Percentiles rank a stretch among this genome's conserved stretches.
phyloP scores from a whole-genome alignment of 2,113 vertebrate species.

The Larimichthys crocea region DNA sequence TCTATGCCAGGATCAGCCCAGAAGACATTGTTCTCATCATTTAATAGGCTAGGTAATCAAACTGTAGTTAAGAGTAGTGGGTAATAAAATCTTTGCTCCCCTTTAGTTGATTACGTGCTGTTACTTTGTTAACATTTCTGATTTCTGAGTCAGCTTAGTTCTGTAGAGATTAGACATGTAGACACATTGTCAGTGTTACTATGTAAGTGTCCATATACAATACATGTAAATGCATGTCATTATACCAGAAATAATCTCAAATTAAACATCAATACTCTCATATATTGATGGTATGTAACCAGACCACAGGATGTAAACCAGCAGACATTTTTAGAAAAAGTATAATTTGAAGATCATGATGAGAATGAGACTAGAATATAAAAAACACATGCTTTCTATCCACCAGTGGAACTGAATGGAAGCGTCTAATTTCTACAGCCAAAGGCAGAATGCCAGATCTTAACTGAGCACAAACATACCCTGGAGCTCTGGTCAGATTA shows the following conservation, averaged over 20 bases:
- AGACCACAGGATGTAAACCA: too few species aligned
- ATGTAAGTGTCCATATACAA: conserved; percentile 8
- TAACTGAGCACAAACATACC: too few species aligned
- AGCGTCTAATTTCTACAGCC: too few species aligned
- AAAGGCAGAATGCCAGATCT: too few species aligned
- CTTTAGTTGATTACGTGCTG: conserved; percentile 45
- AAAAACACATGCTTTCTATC: background rate
- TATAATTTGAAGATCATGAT: background rate
- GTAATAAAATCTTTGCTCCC: conserved; percentile 33
- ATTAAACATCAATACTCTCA: too few species aligned
- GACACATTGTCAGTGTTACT: conserved; percentile 22
- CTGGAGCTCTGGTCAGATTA: too few species aligned
- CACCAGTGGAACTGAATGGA: background rate
- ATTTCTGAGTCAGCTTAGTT: conserved; percentile 20
- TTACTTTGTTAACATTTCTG: conserved; percentile 32
- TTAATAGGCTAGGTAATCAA: conserved; percentile 77
- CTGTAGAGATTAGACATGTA: background rate
- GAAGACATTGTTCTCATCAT: conserved; percentile 65
- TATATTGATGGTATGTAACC: too few species aligned
- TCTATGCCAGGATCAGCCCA: conserved; percentile 74
- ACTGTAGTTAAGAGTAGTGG: conserved; percentile 65
- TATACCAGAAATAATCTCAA: too few species aligned
- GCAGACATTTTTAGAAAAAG: background rate
- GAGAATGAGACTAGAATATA: background rate
- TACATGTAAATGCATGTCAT: background rate